Percentiles rank a stretch among this genome's conserved stretches.
These are phyloP conservation scores for Phodopus roborovskii DNA, from an alignment of 2,113 vertebrate genomes.

Conservation along the genomic window DNA sequence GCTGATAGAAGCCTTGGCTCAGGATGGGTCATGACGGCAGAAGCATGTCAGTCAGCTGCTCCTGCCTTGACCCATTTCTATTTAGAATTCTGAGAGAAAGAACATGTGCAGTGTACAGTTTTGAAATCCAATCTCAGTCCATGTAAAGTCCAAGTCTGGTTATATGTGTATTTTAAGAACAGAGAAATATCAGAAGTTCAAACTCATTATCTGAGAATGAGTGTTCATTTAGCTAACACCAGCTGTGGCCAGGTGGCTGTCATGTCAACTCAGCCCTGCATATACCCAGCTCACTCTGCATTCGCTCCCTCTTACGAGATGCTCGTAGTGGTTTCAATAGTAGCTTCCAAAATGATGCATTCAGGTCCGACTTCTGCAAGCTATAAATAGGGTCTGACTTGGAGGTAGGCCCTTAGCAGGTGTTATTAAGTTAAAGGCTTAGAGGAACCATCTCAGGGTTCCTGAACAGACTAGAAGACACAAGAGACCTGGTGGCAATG, in stretches of 20 bases:
- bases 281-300: neutral
- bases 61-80: neutral
- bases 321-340: neutral
- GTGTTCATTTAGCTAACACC: neutral
- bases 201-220: neutral
- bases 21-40: neutral
- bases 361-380: neutral
- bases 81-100: slow-evolving; percentile 5
- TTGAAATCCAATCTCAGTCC: neutral
- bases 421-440: neutral
- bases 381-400: neutral
- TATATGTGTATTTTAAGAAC: slow-evolving; percentile 37
- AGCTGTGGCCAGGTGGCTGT: neutral
- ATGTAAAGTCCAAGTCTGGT: slow-evolving; percentile 35
- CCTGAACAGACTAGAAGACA: neutral
- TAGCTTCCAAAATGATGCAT: neutral
- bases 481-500: neutral
- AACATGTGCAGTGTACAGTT: slow-evolving; percentile 22
- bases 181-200: slow-evolving; percentile 7
- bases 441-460: neutral
- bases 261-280: neutral
- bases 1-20: neutral
- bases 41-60: neutral
- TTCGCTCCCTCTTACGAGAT: neutral
- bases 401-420: neutral